Base-by-base conservation (phyloP, 2,797 vertebrate genomes). In the Odontamblyopus lacepedii region DNA sequence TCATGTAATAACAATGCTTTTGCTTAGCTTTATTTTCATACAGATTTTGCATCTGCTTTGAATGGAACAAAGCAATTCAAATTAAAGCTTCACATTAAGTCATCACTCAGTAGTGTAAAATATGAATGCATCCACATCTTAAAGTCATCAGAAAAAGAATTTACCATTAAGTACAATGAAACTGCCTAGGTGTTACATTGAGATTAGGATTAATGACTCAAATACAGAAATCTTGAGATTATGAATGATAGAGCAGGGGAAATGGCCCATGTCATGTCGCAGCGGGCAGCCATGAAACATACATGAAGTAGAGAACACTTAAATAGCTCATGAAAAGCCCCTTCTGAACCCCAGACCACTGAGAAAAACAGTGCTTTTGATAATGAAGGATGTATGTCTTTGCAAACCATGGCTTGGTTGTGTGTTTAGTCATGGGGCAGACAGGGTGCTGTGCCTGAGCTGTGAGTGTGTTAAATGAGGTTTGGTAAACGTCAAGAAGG, bases 251-350 rank as follows among this genome's bases (percentile, higher is more conserved):
- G 60, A 86, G 82, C 16, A 51, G 75, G 77, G 81, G 83, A 88
- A 88, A 89, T 89, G 80, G 89, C 78, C 84, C 75, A 48, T 85
- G 89, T 88, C 83, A 74, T 88, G 86, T 91, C 70, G 79, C 79
- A 30, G 77, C 64, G 74, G 85, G 80, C 78, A 53, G 35, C 63
- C 78, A 77, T 30, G 16, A 73, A 81, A 81, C 71, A 68, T 56
- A 56, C 83, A 73, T 87, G 85, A 91, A 76, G 68, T 76, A 90
- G 79, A 68, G 76, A n/a, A 38, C 48, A 62, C 74, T 90, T 92
- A 90, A 93, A 93, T 93, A 92, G 89, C 81, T 85, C 83, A 91
- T 90, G 87, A 84, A 90, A 90, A 78, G 67, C 67, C 78, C 75
- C 79, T 81, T 88, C 80, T 85, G 78, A 77, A 62, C 69, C 84